Base-by-base conservation (phyloP, 2,888 invertebrate species). In the Stenchaetothrips biformis region DNA sequence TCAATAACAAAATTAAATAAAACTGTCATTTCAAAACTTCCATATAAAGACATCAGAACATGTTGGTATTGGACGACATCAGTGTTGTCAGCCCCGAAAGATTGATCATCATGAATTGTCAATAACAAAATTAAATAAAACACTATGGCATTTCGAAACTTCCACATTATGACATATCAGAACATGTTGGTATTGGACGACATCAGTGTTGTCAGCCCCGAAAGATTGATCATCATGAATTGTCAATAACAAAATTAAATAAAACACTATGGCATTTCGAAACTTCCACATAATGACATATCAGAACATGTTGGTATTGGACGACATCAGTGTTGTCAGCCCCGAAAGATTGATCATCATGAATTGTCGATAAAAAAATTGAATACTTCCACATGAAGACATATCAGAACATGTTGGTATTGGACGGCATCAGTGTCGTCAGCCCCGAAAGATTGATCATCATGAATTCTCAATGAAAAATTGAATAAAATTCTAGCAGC, bases 11-110 rank as follows among this genome's bases (percentile, higher is more conserved):
- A 59, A 9, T 1, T 37, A 37, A 4, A 37, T 37, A 37, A 37
- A 37, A 2, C 37, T n/a, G n/a, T n/a, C 37, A 37, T 37, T 37
- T 2, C 59, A 9, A 13, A 13, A 59, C 16, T 13, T 59, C 16
- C 13, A 59, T 1, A 59, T 59, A 6, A 6, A 59, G 13, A 78
- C 91, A 85, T 91, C 91, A 89, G 86, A 79, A 87, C 86, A 81
- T 13, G 13, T 53, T 53, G 16, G 53, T 16, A 4, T 53, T 53
- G 13, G 53, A 53, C 16, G 8, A 53, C 53, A 53, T 13, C 37
- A 1, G 37, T 37, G 37, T 37, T 2, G 37, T 37, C 37, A 37
- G 37, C 37, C 37, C 37, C n/a, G n/a, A n/a, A n/a, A n/a, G n/a
- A n/a, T n/a, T n/a, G n/a, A n/a, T n/a, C 37, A 37, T 37, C 37